Percentiles rank a stretch among this genome's conserved stretches.
Conservation (phyloP, 2,888 invertebrate species). For the Macroteleia sp. region DNA sequence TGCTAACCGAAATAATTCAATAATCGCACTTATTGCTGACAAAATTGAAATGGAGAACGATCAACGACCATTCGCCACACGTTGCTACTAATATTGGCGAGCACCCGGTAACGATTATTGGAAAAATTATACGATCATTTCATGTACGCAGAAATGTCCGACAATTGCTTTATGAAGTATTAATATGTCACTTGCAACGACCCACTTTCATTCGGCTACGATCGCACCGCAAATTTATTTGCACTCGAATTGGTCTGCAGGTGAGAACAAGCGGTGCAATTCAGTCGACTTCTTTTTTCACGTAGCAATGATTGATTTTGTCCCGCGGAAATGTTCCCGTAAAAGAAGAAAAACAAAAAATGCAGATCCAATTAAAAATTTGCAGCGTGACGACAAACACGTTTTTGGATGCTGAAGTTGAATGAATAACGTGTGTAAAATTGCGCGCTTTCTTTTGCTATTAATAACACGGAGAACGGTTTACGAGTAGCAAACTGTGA, state of each 20-base stretch:
- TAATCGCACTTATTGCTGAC: conserved; percentile 28
- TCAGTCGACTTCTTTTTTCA: not conserved
- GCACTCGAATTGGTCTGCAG: conserved; percentile 16
- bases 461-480: conserved; percentile 17
- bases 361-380: conserved; percentile 1
- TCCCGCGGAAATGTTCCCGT: not conserved
- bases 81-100: conserved; percentile 33
- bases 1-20: conserved; percentile 29
- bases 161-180: conserved; percentile 52
- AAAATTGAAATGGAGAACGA: conserved; percentile 38
- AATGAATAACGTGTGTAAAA: conserved; percentile 19
- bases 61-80: conserved; percentile 33
- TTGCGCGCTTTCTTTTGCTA: conserved; percentile 13
- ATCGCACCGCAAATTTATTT: conserved; percentile 25
- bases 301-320: not conserved
- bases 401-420: not conserved
- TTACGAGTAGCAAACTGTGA: conserved; percentile 13
- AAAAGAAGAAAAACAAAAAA: not conserved
- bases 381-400: not conserved
- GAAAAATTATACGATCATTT: conserved; percentile 47
- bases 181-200: conserved; percentile 35
- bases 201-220: not conserved
- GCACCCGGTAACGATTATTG: conserved; percentile 37
- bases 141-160: conserved; percentile 44
- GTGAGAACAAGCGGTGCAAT: conserved; percentile 6